A percentile compares a stretch with the other conserved stretches of the same genome.
Evolutionary conservation across 1,140 invertebrate species (phyloP).

Genomic region (Drosophila mayri): DNA sequence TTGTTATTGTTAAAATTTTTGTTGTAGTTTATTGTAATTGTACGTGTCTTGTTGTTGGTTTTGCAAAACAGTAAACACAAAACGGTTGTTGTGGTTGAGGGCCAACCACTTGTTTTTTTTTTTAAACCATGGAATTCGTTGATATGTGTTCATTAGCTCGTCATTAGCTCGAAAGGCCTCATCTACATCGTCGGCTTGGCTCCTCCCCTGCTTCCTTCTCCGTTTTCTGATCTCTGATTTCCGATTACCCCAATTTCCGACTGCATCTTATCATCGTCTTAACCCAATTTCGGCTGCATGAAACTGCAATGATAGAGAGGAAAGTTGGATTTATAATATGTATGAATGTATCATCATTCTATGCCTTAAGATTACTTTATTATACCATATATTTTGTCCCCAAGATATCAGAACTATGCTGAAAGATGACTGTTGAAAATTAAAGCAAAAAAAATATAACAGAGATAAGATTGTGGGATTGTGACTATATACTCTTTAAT

Average conservation of each 20-base stretch:
- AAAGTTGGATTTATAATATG: neutral
- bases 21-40: conserved; percentile 14
- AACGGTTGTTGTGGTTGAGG: conserved; percentile 17
- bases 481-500: neutral
- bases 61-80: conserved; percentile 40
- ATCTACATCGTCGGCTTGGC: conserved; percentile 29
- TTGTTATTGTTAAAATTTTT: conserved; percentile 26
- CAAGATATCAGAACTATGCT: neutral
- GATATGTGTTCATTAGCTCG: conserved; percentile 75
- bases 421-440: too few species aligned
- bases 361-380: conserved; percentile 4
- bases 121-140: conserved; percentile 64
- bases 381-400: neutral
- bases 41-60: conserved; percentile 28
- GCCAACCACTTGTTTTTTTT: conserved; percentile 2
- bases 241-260: conserved; percentile 24
- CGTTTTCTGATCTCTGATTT: neutral
- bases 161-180: conserved; percentile 66
- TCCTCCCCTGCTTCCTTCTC: neutral
- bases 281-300: conserved; percentile 52
- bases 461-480: conserved; percentile 7
- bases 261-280: conserved; percentile 26
- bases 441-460: neutral
- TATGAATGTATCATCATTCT: neutral
- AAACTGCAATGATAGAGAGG: conserved; percentile 45